phyloP scores from a whole-genome alignment of 2,113 vertebrate genomes.

The Crotalus helleri region DNA sequence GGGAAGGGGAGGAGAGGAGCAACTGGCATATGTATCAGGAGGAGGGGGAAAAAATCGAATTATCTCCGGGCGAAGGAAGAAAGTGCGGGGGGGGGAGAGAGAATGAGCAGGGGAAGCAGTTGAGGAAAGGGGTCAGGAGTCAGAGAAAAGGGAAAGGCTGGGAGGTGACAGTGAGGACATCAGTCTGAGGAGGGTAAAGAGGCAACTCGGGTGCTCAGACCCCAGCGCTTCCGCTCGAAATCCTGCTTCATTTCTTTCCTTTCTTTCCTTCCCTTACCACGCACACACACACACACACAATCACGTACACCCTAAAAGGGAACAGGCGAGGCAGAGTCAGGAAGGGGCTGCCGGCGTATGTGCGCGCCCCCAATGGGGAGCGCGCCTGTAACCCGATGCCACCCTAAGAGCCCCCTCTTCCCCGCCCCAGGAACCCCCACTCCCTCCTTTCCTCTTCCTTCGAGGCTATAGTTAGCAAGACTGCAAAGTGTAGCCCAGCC shows the following conservation, averaged over 20 bases:
- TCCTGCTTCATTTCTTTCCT: neutral
- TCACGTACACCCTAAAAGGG: neutral
- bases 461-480: conserved; percentile 64
- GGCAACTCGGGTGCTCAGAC: neutral
- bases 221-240: neutral
- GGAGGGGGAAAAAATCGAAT: conserved; percentile 7
- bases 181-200: neutral
- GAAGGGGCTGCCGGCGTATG: conserved; percentile 54
- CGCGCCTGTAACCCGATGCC: conserved; percentile 58
- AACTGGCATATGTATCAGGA: neutral
- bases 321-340: conserved; percentile 42
- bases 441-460: conserved; percentile 41
- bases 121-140: neutral
- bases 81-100: neutral
- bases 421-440: conserved; percentile 49
- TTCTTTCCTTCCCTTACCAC: too few species aligned
- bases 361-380: neutral
- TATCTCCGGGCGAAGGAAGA: conserved; percentile 36
- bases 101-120: neutral
- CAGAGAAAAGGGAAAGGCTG: neutral
- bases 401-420: conserved; percentile 29
- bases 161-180: neutral
- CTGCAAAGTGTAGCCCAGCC: conserved; percentile 28
- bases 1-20: neutral
- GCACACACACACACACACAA: neutral